Percentiles rank a stretch among this genome's conserved stretches.
These are phyloP conservation scores for Ennomos fuscantarius DNA, from an alignment of 2,888 invertebrate genomes.

Conservation along the genomic window DNA sequence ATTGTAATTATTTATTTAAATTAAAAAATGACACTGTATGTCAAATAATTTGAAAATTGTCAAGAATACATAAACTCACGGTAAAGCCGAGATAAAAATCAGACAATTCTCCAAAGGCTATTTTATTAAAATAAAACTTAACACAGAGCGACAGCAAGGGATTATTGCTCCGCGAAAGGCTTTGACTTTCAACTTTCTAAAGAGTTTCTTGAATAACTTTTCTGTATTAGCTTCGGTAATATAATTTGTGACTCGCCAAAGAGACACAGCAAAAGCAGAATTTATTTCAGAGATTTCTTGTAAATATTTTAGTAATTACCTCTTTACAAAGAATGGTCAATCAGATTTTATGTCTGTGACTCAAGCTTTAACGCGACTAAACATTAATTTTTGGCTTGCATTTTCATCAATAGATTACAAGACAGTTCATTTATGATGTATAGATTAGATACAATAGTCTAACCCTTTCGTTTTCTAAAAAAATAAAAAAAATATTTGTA, in stretches of 20 bases:
- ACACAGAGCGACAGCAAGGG: constrained; percentile 56
- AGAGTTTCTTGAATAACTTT: constrained; percentile 73
- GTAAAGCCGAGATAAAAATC: constrained; percentile 26
- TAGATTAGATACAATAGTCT: no score
- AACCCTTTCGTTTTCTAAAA: no score
- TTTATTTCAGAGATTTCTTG: constrained; percentile 38
- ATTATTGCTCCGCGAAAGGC: constrained; percentile 65
- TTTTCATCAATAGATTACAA: no score
- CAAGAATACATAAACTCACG: constrained; percentile 19
- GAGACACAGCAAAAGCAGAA: constrained; percentile 49
- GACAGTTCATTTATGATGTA: no score
- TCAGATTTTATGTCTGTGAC: background rate
- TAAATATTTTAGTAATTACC: constrained; percentile 34
- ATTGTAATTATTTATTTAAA: no score
- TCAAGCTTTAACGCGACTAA: no score
- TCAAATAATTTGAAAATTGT: background rate
- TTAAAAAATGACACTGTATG: no score
- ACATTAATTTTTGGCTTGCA: no score
- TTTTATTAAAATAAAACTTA: constrained; percentile 61
- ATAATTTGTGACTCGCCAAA: constrained; percentile 60
- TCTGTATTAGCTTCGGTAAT: constrained; percentile 67
- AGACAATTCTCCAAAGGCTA: constrained; percentile 47
- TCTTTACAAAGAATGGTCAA: constrained; percentile 11
- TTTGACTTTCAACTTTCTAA: constrained; percentile 71
- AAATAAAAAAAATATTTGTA: no score